Evolutionary conservation across 2,113 vertebrate species (phyloP).

Genomic region (Pedetes capensis): DNA sequence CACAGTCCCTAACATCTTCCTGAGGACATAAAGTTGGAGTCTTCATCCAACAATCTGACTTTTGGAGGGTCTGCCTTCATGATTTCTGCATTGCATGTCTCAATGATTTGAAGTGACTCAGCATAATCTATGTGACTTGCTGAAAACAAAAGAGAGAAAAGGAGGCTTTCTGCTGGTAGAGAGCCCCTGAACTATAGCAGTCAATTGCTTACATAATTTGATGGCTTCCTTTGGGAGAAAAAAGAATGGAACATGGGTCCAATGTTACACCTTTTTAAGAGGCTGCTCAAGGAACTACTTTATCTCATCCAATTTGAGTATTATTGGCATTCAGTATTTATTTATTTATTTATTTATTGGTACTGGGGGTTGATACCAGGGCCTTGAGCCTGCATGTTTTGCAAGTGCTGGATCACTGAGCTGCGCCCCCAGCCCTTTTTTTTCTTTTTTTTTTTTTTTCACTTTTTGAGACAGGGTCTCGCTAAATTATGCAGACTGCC

Average conservation of each 20-base stretch:
- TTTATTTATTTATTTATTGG: no score
- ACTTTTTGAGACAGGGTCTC: no score
- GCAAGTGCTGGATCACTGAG: no score
- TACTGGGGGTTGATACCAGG: no score
- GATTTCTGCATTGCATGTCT: background rate
- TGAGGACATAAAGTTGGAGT: background rate
- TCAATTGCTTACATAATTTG: background rate
- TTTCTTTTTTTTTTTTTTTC: no score
- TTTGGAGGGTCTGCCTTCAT: background rate
- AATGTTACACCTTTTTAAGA: background rate
- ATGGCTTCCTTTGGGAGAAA: background rate
- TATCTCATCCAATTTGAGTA: no score
- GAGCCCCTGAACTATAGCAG: background rate
- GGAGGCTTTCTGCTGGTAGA: background rate
- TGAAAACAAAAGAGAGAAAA: background rate
- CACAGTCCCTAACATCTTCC: background rate
- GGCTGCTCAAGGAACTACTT: background rate
- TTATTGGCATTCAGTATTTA: no score
- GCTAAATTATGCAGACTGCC: no score
- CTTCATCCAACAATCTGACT: background rate
- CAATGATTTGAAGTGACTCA: background rate
- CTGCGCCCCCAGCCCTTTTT: no score
- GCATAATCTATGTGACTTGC: background rate
- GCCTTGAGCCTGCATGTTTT: no score
- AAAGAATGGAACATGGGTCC: background rate